Evolutionary conservation across 2,888 invertebrate species (phyloP).

Genomic region (Molorchus minor): DNA sequence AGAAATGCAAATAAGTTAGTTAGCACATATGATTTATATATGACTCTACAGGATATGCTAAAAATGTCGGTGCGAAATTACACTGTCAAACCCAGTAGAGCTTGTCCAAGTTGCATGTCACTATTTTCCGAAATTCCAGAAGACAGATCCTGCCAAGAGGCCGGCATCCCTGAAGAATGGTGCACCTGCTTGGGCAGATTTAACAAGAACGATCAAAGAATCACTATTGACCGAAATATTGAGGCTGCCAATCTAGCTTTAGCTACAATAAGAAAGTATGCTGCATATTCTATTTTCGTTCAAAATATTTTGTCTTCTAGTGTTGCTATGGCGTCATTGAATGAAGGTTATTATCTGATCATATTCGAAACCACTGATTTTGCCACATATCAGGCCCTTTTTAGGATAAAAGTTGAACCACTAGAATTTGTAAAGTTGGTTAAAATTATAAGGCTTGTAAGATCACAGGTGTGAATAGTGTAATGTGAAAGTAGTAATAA

Average conservation of each 20-base stretch:
- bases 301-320: slow-evolving; percentile 23
- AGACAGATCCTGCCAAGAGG: slow-evolving; percentile 74
- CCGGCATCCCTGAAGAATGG: slow-evolving; percentile 56
- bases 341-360: slow-evolving; percentile 26
- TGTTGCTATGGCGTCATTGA: slow-evolving; percentile 2
- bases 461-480: not conserved
- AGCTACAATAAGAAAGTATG: no score
- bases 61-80: slow-evolving; percentile 62
- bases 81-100: slow-evolving; percentile 58
- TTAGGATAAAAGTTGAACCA: slow-evolving; percentile 15
- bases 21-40: slow-evolving; percentile 80
- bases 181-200: slow-evolving; percentile 38
- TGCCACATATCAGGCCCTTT: slow-evolving; percentile 24
- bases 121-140: slow-evolving; percentile 67
- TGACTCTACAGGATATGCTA: slow-evolving; percentile 75
- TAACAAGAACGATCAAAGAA: slow-evolving; percentile 7
- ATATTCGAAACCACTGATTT: slow-evolving; percentile 18
- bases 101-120: slow-evolving; percentile 74
- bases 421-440: slow-evolving; percentile 22
- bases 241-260: slow-evolving; percentile 19
- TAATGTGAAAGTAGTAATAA: no score
- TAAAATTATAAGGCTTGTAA: slow-evolving; percentile 1
- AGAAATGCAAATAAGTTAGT: slow-evolving; percentile 74
- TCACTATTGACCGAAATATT: slow-evolving; percentile 11
- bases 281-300: not conserved